Evolutionary conservation across 2,113 vertebrate species (phyloP), one percentile per base, ranked within the genome.

Genomic region (Pedetes capensis): DNA sequence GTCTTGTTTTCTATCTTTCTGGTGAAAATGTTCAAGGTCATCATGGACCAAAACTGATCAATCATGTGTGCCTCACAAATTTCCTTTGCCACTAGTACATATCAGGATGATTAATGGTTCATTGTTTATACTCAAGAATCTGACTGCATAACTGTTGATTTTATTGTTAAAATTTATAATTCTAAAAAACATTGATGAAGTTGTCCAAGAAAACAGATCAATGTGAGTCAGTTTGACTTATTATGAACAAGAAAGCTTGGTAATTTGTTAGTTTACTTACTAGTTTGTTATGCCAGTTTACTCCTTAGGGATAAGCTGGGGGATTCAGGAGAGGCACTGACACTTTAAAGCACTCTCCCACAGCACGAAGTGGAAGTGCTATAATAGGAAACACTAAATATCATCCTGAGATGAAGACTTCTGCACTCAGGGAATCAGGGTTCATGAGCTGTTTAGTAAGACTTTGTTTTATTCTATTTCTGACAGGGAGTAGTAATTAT

Each of bases 61-160:
- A 66, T 93, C 87, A 83, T 51, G 64, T 51, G 34, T 85, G n/a
- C 59, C 71, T 18, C 93, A 74, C n/a, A 18, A 75, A 90, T 63
- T 42, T 51, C 84, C 95, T 95, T 89, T 92, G 87, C 95, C 74
- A 74, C 59, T 64, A 37, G 59, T 63, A 85, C 37, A 10, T 68
- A 95, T 82, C 85, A 92, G 42, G 68, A 89, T 96, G 71, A 95
- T 85, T 75, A 90, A 97, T 95, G 85, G 76, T 82, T 85, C 4
- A 18, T 75, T 29, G 55, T 81, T 95, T 39, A 87, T 75, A 64
- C 57, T 94, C 66, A 94, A 83, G 49, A 90, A 87, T 49, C 63
- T 95, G 86, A 96, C 85, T 95, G 78, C 32, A 87, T 83, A 96
- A 83, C 29, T 91, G 81, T 64, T 37, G n/a, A 3, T 85, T 93